Evolutionary conservation across 2,797 vertebrate species (phyloP), one percentile per base, ranked within the genome.

Genomic region (Pseudochirops corinnae): DNA sequence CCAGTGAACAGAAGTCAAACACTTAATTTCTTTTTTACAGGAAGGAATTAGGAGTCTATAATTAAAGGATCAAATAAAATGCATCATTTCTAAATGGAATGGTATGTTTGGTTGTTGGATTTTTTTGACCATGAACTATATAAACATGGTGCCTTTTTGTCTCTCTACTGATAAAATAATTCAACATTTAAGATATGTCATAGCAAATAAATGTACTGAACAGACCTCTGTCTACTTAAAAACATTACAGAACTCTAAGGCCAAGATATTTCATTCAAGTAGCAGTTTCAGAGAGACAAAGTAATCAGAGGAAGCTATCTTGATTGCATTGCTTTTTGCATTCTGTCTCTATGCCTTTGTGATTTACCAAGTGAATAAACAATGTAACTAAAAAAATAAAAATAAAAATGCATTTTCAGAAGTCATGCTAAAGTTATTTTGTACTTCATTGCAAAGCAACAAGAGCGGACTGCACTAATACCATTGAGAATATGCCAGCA

Each of bases 161-260:
- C 98, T 98, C 97, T 96, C 92, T 93, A 92, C 94, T 97, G 97
- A 98, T 98, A 92, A 95, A 97, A 98, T 98, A 97, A 98, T 92
- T 92, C 95, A 96, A 94, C 96, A 96, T 96, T 97, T 97, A 97
- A 96, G 94, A 62, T 96, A 92, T 95, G 93, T 98, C 93, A 94
- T 95, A 67, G 93, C 92, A 97, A 97, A 93, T 95, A 96, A 98
- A 97, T 94, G 97, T n/a, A 96, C 39, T 96, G 55, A 56, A 96
- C 91, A 96, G 93, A 90, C 50, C 92, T 94, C 93, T 91, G 92
- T 14, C 74, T 31, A 82, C 96, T 97, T 97, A 97, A 95, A 97
- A 97, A 97, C 93, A 98, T 93, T 96, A 94, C 21, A 95, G 90
- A 96, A 95, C 46, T 95, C 28, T 90, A 95, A 91, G 93, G 90